Conservation (phyloP, 2,888 invertebrate genomes). For the Melanargia galathea region DNA sequence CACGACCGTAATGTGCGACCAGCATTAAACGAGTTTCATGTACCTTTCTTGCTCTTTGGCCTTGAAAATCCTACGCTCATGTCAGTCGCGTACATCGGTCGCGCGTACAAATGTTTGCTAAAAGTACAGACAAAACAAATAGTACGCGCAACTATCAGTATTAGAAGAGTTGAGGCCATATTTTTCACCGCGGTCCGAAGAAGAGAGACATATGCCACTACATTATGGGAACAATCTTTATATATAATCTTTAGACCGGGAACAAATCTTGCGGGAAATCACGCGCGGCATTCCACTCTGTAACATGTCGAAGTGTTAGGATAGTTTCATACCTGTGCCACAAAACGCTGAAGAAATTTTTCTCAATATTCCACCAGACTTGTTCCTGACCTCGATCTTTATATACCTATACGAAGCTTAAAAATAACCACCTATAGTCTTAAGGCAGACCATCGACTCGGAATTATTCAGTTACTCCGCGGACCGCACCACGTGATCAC, state of each 20-base stretch:
- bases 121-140: not conserved
- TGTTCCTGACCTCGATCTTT: not conserved
- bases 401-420: slow-evolving; percentile 71
- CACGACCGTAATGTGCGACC: not conserved
- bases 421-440: slow-evolving; percentile 77
- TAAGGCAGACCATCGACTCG: slow-evolving; percentile 71
- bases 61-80: not conserved
- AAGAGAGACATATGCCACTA: slow-evolving; percentile 68
- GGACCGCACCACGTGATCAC: slow-evolving; percentile 54
- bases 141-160: not conserved
- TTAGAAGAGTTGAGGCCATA: not conserved
- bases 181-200: slow-evolving; percentile 8
- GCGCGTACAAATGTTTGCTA: not conserved
- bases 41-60: not conserved
- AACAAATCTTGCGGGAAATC: not conserved
- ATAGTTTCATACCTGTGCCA: too few species aligned
- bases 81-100: not conserved
- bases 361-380: too few species aligned
- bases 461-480: slow-evolving; percentile 55
- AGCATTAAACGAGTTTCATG: not conserved
- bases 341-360: too few species aligned
- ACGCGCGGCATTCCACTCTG: too few species aligned
- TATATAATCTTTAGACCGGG: slow-evolving; percentile 36
- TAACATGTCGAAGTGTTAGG: not conserved
- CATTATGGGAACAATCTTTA: slow-evolving; percentile 62